These are phyloP conservation scores for Julus scanicus DNA, from an alignment of 2,888 invertebrate species.

Conservation along the genomic window DNA sequence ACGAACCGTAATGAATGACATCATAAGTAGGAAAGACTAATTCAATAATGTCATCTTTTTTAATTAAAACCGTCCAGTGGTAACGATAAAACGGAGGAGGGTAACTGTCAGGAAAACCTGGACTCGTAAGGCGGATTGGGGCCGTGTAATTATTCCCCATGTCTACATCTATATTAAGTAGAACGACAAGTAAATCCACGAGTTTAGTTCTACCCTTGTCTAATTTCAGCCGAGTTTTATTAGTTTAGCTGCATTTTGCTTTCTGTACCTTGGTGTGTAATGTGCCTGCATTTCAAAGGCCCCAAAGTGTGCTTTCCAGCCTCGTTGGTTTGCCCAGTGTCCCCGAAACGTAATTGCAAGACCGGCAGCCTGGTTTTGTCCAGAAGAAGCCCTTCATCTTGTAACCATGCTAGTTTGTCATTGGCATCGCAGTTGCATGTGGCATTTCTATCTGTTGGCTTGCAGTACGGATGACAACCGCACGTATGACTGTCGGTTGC, in stretches of 20 bases:
- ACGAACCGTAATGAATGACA: constrained; percentile 61
- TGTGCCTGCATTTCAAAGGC: constrained; percentile 60
- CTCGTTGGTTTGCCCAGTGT: constrained; percentile 61
- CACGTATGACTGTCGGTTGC: constrained; percentile 62
- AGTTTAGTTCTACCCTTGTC: not conserved
- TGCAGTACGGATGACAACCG: constrained; percentile 62
- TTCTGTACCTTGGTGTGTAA: constrained; percentile 59
- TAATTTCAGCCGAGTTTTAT: not conserved
- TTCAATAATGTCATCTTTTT: constrained; percentile 60
- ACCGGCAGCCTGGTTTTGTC: constrained; percentile 61
- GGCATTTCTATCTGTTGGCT: constrained; percentile 60
- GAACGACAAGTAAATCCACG: not conserved
- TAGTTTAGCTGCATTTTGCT: not conserved
- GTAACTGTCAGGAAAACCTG: constrained; percentile 60
- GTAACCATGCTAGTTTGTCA: constrained; percentile 60
- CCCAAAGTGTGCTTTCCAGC: constrained; percentile 61
- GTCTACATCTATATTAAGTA: constrained; percentile 58
- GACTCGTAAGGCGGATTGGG: constrained; percentile 60
- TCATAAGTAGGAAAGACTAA: constrained; percentile 62
- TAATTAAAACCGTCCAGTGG: constrained; percentile 61
- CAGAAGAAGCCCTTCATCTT: constrained; percentile 61
- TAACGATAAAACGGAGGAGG: constrained; percentile 61
- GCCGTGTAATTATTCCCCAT: constrained; percentile 59
- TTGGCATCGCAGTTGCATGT: constrained; percentile 62
- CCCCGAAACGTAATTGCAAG: constrained; percentile 61